phyloP scores from a whole-genome alignment of 2,888 invertebrate genomes.

The Brachyptera putata region DNA sequence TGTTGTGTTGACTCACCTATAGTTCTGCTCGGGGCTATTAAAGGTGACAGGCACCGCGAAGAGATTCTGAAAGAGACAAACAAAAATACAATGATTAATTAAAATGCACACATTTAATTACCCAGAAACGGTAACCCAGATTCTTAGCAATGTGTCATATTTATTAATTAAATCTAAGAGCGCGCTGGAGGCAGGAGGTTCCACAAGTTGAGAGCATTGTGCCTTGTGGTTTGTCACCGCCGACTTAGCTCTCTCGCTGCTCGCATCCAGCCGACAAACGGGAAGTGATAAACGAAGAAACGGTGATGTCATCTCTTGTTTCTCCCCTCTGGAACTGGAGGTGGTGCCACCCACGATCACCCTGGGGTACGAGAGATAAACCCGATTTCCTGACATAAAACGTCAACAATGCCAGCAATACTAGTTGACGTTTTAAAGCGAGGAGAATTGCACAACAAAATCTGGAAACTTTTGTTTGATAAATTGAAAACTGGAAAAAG shows the following conservation, averaged over 20 bases:
- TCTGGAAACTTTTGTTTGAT: too few species aligned
- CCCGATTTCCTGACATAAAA: neutral
- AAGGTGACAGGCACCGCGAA: neutral
- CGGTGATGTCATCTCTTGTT: neutral
- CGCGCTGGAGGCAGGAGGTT: neutral
- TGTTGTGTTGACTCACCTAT: too few species aligned
- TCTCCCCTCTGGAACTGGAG: neutral
- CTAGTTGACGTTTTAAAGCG: neutral
- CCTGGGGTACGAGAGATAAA: neutral
- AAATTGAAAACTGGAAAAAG: too few species aligned
- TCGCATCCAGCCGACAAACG: neutral
- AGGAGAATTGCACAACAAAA: neutral
- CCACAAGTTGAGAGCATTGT: neutral
- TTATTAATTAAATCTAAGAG: constrained; percentile 17
- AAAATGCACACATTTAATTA: neutral
- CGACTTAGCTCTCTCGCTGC: neutral
- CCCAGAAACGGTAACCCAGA: constrained; percentile 12
- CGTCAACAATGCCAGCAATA: neutral
- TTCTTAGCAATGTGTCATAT: constrained; percentile 10
- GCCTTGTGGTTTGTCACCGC: neutral
- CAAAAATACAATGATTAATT: neutral
- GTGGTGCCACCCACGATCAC: neutral
- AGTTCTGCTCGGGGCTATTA: too few species aligned
- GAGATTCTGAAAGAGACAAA: neutral
- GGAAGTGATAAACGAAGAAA: constrained; percentile 5